Conservation (phyloP, 2,888 invertebrate genomes). For the Chrysotoxum bicinctum region DNA sequence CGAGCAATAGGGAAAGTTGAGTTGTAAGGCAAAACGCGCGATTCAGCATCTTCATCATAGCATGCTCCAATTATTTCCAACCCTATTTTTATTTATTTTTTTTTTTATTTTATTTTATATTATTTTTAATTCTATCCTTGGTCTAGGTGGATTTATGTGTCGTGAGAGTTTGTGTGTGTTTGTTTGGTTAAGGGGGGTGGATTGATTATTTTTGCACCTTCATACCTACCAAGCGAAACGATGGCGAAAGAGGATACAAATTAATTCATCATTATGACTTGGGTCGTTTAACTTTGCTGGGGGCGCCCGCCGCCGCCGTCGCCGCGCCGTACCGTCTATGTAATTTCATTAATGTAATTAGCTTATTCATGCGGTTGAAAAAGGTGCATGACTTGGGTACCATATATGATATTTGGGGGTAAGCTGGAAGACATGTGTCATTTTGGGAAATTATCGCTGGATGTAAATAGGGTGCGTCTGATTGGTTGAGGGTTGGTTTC, state of each 20-base stretch:
- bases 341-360: constrained; percentile 66
- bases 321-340: neutral
- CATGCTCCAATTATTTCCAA: constrained; percentile 59
- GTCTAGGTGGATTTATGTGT: neutral
- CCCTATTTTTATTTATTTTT: constrained; percentile 52
- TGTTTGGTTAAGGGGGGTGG: neutral
- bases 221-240: neutral
- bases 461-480: neutral
- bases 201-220: constrained; percentile 52
- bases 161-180: neutral
- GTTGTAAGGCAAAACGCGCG: constrained; percentile 13
- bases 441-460: constrained; percentile 2
- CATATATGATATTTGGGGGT: neutral
- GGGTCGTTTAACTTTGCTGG: constrained; percentile 34
- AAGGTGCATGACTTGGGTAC: neutral
- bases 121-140: constrained; percentile 23
- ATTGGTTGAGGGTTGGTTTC: neutral
- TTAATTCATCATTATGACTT: constrained; percentile 54
- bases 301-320: constrained; percentile 13
- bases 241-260: constrained; percentile 31
- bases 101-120: neutral
- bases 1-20: neutral
- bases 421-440: constrained; percentile 13
- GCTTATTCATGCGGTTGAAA: constrained; percentile 13
- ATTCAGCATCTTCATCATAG: neutral